These are phyloP conservation scores for Excalfactoria chinensis DNA, from an alignment of 2,113 vertebrate genomes.

Conservation along the genomic window DNA sequence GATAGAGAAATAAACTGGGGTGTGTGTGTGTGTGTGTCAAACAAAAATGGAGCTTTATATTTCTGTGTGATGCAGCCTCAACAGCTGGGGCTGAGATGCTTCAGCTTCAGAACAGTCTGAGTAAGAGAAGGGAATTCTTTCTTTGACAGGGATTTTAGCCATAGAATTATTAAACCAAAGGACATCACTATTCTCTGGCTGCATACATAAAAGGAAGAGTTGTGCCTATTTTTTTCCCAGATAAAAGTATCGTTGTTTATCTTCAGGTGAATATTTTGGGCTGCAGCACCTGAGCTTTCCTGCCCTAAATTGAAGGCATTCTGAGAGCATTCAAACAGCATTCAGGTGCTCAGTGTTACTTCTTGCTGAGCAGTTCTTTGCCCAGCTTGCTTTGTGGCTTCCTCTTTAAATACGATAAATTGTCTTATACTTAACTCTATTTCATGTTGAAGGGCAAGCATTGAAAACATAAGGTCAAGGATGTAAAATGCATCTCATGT, in stretches of 20 bases:
- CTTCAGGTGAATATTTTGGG: neutral
- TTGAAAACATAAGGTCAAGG: neutral
- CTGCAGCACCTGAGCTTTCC: neutral
- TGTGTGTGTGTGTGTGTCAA: neutral
- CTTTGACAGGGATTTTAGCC: neutral
- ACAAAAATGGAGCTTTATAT: neutral
- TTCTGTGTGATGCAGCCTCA: neutral
- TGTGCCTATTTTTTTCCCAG: neutral
- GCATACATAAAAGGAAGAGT: neutral
- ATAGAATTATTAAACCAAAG: conserved; percentile 23
- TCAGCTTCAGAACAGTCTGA: neutral
- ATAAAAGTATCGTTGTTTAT: neutral
- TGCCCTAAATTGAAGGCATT: neutral
- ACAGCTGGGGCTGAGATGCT: neutral
- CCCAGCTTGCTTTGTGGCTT: neutral
- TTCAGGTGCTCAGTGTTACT: neutral
- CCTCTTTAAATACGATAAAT: neutral
- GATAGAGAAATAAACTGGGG: neutral
- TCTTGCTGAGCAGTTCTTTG: neutral
- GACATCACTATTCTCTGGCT: neutral
- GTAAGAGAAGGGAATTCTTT: neutral
- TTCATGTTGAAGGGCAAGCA: neutral
- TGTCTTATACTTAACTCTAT: neutral
- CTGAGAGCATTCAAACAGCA: neutral
- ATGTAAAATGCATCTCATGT: neutral